Base-by-base conservation (phyloP, 2,113 vertebrate species). In the Epinephelus cyanopodus region DNA sequence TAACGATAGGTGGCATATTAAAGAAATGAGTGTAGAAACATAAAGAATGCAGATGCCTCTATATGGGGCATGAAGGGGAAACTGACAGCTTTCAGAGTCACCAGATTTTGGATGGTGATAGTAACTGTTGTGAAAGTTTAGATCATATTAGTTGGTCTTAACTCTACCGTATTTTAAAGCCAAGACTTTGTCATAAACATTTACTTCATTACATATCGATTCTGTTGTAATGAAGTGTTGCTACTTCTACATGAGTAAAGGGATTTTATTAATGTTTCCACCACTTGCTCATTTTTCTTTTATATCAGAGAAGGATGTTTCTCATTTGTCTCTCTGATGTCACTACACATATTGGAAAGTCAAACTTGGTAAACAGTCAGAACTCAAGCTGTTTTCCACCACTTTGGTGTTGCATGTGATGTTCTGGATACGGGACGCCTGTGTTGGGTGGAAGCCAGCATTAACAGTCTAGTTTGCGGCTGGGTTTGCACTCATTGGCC, bases 311-410 rank as follows among this genome's bases (percentile, higher is more conserved):
- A 42, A 61, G 53, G 53, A 84, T 60, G 56, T 47, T 68, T 78
- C 54, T 53, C 69, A 68, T 80, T 66, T 79, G 70, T 83, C 65
- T 17, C 56, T 67, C 54, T 81, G 67, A 79, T 79, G 58, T 79
- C 70, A 79, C 57, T 64, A 53, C 74, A 78, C 37, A 42, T 64
- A 64, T 57, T 53, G 63, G 73, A 68, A 57, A 76, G 75, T 75
- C 65, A 48, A 7, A 56, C 77, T 77, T 58, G 75, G 62, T 63
- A n/a, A 81, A 53, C 72, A 61, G 52, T 81, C 74, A 71, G 47
- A 29, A 21, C 71, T 79, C 39, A 60, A 60, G 48, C 47, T 70
- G 68, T 62, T 74, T 56, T 48, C 62, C 56, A 37, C 57, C 57
- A 23, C 62, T 47, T 13, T 42, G 29, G 0, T 79, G 39, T 18